These are phyloP conservation scores for Antrozous pallidus DNA, from an alignment of 2,797 vertebrate genomes.

Conservation along the genomic window DNA sequence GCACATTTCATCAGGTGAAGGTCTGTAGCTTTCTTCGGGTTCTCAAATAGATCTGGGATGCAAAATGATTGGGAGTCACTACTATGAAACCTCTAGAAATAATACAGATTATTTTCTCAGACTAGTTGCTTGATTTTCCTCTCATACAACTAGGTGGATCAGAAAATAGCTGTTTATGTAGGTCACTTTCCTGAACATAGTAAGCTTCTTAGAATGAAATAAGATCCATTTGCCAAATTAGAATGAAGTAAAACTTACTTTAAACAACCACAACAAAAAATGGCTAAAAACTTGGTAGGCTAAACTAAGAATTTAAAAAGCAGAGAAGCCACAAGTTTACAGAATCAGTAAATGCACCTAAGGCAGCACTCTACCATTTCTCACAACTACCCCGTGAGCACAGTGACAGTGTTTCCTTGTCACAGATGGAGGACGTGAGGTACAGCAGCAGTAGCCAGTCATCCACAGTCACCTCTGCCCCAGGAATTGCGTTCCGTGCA, in stretches of 20 bases:
- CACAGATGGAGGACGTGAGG: background rate
- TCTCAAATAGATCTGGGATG: background rate
- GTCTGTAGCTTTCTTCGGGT: background rate
- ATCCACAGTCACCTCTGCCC: background rate
- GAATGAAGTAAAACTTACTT: constrained; percentile 1
- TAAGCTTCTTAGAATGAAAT: background rate
- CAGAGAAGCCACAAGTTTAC: background rate
- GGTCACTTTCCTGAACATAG: background rate
- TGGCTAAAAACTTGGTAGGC: background rate
- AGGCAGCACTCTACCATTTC: background rate
- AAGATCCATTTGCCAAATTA: background rate
- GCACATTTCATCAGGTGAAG: background rate
- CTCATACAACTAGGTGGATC: background rate
- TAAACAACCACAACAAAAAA: background rate
- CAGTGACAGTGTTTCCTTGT: background rate
- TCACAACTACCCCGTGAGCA: background rate
- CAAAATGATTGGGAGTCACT: background rate
- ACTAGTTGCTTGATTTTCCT: background rate
- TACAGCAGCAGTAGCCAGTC: background rate
- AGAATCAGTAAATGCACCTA: background rate
- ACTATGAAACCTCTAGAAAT: background rate
- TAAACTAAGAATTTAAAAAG: background rate
- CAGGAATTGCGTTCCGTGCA: accelerated
- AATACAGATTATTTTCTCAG: background rate
- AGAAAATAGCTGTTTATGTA: background rate